Evolutionary conservation across 2,797 vertebrate species (phyloP).

Genomic region (Lutjanus campechanus): DNA sequence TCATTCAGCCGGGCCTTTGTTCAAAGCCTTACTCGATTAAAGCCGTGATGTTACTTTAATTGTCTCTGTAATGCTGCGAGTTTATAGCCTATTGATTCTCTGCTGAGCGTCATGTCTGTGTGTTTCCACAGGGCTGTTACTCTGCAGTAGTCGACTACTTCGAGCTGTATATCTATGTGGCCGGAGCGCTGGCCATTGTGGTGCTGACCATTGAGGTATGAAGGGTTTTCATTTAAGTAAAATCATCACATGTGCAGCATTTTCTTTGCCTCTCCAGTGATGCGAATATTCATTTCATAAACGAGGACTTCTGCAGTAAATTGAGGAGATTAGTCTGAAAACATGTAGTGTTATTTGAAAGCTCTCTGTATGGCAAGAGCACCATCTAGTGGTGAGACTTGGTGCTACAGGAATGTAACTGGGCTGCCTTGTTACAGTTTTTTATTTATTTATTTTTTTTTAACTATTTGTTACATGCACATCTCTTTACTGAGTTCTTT

Average conservation of each 20-base stretch:
- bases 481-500: background rate
- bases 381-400: constrained; percentile 68
- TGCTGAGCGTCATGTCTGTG: constrained; percentile 46
- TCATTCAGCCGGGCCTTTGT: constrained; percentile 73
- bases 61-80: constrained; percentile 58
- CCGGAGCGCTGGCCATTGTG: constrained; percentile 94
- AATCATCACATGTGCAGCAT: constrained; percentile 3
- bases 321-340: background rate
- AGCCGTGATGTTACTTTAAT: constrained; percentile 68
- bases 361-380: constrained; percentile 37
- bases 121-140: constrained; percentile 91
- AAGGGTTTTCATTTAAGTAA: constrained; percentile 7
- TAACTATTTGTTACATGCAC: background rate
- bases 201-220: constrained; percentile 94
- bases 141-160: constrained; percentile 94
- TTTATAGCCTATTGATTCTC: constrained; percentile 66
- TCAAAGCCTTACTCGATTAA: constrained; percentile 63
- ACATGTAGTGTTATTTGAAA: background rate
- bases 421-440: background rate
- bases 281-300: constrained; percentile 35
- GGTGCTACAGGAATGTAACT: constrained; percentile 18
- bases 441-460: background rate
- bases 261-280: constrained; percentile 9
- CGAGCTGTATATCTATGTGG: constrained; percentile 95
- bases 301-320: constrained; percentile 16